phyloP scores from a whole-genome alignment of 2,888 invertebrate genomes.

The Galeruca laticollis region DNA sequence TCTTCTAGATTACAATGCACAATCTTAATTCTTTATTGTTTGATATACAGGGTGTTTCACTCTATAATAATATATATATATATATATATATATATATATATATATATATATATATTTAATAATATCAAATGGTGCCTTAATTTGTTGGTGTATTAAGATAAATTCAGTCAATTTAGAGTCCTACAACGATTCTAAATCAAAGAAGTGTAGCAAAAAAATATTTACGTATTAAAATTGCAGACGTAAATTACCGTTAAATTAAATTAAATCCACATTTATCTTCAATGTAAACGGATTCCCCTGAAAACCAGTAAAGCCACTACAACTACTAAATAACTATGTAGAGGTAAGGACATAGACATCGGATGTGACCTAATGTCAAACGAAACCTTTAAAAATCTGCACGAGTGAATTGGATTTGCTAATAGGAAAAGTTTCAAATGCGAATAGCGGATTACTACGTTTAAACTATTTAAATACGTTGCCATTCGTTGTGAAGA shows the following conservation, averaged over 20 bases:
- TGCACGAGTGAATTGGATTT: conserved; percentile 46
- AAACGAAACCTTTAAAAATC: conserved; percentile 52
- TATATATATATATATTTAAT: too few species aligned
- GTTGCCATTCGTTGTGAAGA: conserved; percentile 6
- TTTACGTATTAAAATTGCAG: conserved; percentile 4
- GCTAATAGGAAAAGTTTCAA: conserved; percentile 47
- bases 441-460: conserved; percentile 38
- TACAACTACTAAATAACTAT: conserved; percentile 28
- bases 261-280: conserved; percentile 43
- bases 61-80: too few species aligned
- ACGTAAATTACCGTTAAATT: conserved; percentile 34
- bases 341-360: conserved; percentile 21
- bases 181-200: too few species aligned
- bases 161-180: too few species aligned
- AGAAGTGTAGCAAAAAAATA: too few species aligned
- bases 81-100: too few species aligned
- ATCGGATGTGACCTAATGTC: conserved; percentile 54
- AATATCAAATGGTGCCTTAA: too few species aligned
- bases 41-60: too few species aligned
- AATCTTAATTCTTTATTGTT: too few species aligned
- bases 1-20: too few species aligned
- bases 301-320: conserved; percentile 43
- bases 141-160: too few species aligned
- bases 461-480: conserved; percentile 37
- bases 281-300: conserved; percentile 50